Evolutionary conservation across 1,140 invertebrate genomes (phyloP).

Genomic region (Zelostemma sp.): DNA sequence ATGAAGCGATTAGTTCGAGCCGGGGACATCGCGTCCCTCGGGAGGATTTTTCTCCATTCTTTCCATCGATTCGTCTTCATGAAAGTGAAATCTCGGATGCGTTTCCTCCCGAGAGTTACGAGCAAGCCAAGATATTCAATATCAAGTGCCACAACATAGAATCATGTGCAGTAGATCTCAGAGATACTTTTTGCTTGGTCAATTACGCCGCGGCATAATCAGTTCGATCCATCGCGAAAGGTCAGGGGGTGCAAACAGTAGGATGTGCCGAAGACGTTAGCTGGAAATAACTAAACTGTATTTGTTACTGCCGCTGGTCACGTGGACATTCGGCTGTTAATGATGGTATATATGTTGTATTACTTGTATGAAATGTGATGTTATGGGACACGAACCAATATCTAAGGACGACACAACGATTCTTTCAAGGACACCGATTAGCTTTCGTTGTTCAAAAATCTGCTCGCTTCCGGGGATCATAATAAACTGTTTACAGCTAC

Average conservation of each 20-base stretch:
- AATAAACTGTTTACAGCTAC: too few relatives aligned
- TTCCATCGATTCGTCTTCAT: too few relatives aligned
- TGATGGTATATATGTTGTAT: slow-evolving; percentile 3
- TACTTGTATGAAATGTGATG: background rate
- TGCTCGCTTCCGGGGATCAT: too few relatives aligned
- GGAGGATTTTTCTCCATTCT: background rate
- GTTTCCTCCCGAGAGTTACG: slow-evolving; percentile 1
- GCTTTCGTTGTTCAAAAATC: too few relatives aligned
- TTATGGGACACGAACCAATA: too few relatives aligned
- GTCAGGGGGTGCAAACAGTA: slow-evolving; percentile 51
- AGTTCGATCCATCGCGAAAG: slow-evolving; percentile 6
- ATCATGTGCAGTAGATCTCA: slow-evolving; percentile 6
- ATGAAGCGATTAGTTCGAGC: slow-evolving; percentile 54
- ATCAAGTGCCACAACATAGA: slow-evolving; percentile 14
- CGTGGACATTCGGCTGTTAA: slow-evolving; percentile 50
- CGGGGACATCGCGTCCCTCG: background rate
- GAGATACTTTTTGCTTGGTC: background rate
- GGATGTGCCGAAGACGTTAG: slow-evolving; percentile 52
- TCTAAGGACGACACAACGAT: too few relatives aligned
- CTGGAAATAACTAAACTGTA: slow-evolving; percentile 47
- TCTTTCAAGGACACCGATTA: too few relatives aligned
- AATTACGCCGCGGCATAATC: background rate
- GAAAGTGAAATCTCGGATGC: too few relatives aligned
- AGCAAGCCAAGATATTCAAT: slow-evolving; percentile 4
- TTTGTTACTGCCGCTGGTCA: slow-evolving; percentile 37